Percentiles rank a stretch among this genome's conserved stretches.
Conservation (phyloP, 2,888 invertebrate genomes). For the Lasioglossum lativentre region DNA sequence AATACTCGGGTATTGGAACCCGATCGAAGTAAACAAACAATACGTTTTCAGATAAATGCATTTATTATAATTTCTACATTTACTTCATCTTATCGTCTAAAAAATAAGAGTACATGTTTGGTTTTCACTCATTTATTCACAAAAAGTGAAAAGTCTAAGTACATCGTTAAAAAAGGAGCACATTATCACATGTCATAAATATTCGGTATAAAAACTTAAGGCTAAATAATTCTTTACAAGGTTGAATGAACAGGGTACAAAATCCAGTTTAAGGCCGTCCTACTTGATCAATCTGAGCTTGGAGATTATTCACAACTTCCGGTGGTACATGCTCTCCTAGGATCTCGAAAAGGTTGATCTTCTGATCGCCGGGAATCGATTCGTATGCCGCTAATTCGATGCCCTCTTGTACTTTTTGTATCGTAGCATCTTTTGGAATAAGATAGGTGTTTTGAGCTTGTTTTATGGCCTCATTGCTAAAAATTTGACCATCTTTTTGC, state of each 20-base stretch:
- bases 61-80: background rate
- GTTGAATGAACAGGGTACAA: background rate
- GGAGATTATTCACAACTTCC: constrained; percentile 95
- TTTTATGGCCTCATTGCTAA: constrained; percentile 94
- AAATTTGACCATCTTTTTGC: constrained; percentile 91
- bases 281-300: constrained; percentile 93
- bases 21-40: background rate
- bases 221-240: constrained; percentile 57
- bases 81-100: constrained; percentile 7
- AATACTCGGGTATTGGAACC: background rate
- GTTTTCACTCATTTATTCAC: constrained; percentile 73
- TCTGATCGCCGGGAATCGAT: constrained; percentile 93
- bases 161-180: constrained; percentile 42
- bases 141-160: constrained; percentile 62
- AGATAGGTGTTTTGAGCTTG: constrained; percentile 94
- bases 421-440: constrained; percentile 94
- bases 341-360: constrained; percentile 93
- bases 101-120: background rate
- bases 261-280: constrained; percentile 87
- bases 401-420: constrained; percentile 94
- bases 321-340: constrained; percentile 94
- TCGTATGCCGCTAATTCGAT: constrained; percentile 94
- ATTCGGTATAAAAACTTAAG: constrained; percentile 58
- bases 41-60: background rate
- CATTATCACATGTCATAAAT: constrained; percentile 71